Evolutionary conservation across 2,888 invertebrate species (phyloP), one percentile per base, ranked within the genome.

Genomic region (Drosophila silvestris): DNA sequence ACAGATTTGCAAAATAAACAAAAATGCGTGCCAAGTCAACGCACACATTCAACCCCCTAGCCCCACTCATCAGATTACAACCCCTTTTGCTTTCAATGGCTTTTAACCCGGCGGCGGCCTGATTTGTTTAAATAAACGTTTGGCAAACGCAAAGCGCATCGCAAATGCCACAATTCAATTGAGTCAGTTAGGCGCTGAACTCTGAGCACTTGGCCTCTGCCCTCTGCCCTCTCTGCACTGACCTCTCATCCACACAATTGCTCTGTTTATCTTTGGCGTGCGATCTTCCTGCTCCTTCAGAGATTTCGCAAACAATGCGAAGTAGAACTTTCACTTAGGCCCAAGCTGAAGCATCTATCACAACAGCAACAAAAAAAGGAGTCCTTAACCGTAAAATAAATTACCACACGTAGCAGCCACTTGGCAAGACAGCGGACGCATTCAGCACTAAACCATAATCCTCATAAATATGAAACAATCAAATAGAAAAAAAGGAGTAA

Each of bases 381-480:
- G 78, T 73, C 72, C 82, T 80, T 80, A 78, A 65, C 74, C 75
- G 68, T 63, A 74, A 81, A 74, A 87, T 79, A 88, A 88, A 90
- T 86, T 83, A 64, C 74, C 77, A 66, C 85, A 90, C 81, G 79
- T 81, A 82, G 63, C 81, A 66, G 44, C 58, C 74, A 80, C 78
- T 64, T 74, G 68, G 51, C 35, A 47, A 22, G 50, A 57, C 66
- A 69, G 61, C 47, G 58, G 47, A 47, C 47, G 33, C 72, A 79
- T 73, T 70, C 79, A 73, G 62, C 80, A 79, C 74, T 85, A 67
- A 77, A 60, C 85, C 83, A 78, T 87, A 90, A 87, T 90, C 86
- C 85, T 83, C 86, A 87, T 83, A 88, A 90, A 87, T 87, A 90
- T 82, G 82, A 88, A 90, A 88, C 90, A 87, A 87, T 90, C 90